phyloP scores from a whole-genome alignment of 2,113 vertebrate species.

The Orientallactaga bullata region DNA sequence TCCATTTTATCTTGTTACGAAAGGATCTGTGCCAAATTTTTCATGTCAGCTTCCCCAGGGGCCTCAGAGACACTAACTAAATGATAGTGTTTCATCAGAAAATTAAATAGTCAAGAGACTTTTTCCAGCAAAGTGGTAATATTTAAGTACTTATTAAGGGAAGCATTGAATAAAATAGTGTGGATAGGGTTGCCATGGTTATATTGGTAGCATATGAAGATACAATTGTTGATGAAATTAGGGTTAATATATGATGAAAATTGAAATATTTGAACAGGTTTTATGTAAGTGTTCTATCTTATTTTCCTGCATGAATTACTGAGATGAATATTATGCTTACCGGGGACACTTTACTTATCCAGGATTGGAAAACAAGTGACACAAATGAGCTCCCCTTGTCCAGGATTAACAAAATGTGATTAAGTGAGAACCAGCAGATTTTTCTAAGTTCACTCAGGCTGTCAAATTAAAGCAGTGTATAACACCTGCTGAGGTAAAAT shows the following conservation, averaged over 20 bases:
- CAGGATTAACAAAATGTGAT: not conserved
- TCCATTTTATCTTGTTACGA: not conserved
- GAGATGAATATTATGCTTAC: not conserved
- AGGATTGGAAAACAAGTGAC: not conserved
- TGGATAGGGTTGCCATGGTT: not conserved
- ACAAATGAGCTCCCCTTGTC: not conserved
- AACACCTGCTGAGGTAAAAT: not conserved
- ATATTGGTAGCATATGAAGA: not conserved
- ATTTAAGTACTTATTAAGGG: not conserved
- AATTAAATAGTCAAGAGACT: not conserved
- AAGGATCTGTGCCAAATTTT: not conserved
- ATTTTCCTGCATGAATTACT: not conserved
- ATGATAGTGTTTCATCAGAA: constrained; percentile 2
- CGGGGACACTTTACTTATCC: not conserved
- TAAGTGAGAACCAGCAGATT: not conserved
- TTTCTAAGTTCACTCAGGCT: too few relatives aligned
- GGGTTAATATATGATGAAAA: not conserved
- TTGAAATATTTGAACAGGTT: not conserved
- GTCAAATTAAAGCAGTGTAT: not conserved
- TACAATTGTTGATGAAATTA: not conserved
- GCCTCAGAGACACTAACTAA: constrained; percentile 7
- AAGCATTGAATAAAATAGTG: not conserved
- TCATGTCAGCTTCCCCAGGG: not conserved
- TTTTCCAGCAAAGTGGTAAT: not conserved
- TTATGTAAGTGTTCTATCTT: not conserved